These are phyloP conservation scores for Ophion slaviceki DNA, from an alignment of 2,888 invertebrate species.

Conservation along the genomic window DNA sequence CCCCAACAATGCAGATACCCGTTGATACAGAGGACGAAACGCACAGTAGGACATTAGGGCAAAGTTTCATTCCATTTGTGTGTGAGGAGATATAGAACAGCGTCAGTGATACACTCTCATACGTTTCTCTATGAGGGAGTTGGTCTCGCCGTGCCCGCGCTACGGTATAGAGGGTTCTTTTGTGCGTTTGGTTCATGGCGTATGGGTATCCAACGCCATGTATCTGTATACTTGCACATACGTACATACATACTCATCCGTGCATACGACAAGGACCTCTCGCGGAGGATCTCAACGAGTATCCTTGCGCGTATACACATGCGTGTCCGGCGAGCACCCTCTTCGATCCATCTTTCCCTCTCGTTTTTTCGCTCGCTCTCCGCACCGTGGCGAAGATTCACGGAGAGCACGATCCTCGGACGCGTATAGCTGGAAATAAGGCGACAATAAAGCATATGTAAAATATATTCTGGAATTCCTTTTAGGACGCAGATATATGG, in stretches of 20 bases:
- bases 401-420: slow-evolving; percentile 68
- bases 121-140: slow-evolving; percentile 34
- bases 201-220: background rate
- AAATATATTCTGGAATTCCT: slow-evolving; percentile 84
- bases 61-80: slow-evolving; percentile 38
- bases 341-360: slow-evolving; percentile 44
- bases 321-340: slow-evolving; percentile 60
- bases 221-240: too few relatives aligned
- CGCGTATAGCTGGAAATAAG: slow-evolving; percentile 80
- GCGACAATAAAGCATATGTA: slow-evolving; percentile 84
- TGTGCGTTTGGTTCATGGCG: slow-evolving; percentile 33
- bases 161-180: slow-evolving; percentile 36
- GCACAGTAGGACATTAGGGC: slow-evolving; percentile 40
- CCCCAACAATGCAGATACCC: background rate
- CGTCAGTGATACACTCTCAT: slow-evolving; percentile 3
- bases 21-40: background rate
- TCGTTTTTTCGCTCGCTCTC: slow-evolving; percentile 21
- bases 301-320: slow-evolving; percentile 28
- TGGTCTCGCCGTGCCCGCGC: slow-evolving; percentile 24
- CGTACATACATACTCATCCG: slow-evolving; percentile 19
- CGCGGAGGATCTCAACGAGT: slow-evolving; percentile 41
- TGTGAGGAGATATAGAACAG: slow-evolving; percentile 33
- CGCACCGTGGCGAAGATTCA: slow-evolving; percentile 52
- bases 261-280: slow-evolving; percentile 50
- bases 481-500: slow-evolving; percentile 83